Evolutionary conservation across 1,140 invertebrate species (phyloP), one percentile per base, ranked within the genome.

Genomic region (Leptinotarsa undecemlineata): DNA sequence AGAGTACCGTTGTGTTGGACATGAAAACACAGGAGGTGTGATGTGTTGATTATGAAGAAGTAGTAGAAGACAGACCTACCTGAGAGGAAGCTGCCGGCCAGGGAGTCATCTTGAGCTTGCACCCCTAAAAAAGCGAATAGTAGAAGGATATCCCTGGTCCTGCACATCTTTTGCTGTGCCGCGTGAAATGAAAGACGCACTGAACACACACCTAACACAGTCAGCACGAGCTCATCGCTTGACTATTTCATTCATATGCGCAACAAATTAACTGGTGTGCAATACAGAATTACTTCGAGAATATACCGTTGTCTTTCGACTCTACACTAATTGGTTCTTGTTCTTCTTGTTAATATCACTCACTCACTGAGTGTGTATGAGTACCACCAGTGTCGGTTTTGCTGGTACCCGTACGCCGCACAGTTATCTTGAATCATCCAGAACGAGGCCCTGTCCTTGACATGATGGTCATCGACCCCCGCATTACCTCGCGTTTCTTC

Each of bases 51-150:
- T 64, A 23, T 64, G n/a, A 23, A 23, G 19, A 26, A 15, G 62
- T 26, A 64, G 62, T 42, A 48, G 57, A 71, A 15, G 17, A 20
- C 20, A 21, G 72, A 79, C 79, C 84, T 86, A 94, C 92, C 92
- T 87, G 92, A 93, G 19, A 94, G 86, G 82, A 94, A 93, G 80
- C 91, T 93, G 77, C 91, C 91, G 74, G 92, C 91, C 79, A 94
- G 87, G 14, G 92, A 93, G 73, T 93, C 93, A 84, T 93, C 92
- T 85, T 93, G 91, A 75, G 85, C 86, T 71, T 76, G 73, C 63
- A 82, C 81, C 63, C 73, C 74, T 62, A 74, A 72, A 42, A 79
- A 72, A 26, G 76, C 72, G 64, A 75, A 73, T 33, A 81, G 74
- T 64, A 77, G 61, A 60, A 57, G 69, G 66, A 77, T 72, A 74